Conservation (phyloP, 2,113 vertebrate species). For the Bungarus multicinctus region DNA sequence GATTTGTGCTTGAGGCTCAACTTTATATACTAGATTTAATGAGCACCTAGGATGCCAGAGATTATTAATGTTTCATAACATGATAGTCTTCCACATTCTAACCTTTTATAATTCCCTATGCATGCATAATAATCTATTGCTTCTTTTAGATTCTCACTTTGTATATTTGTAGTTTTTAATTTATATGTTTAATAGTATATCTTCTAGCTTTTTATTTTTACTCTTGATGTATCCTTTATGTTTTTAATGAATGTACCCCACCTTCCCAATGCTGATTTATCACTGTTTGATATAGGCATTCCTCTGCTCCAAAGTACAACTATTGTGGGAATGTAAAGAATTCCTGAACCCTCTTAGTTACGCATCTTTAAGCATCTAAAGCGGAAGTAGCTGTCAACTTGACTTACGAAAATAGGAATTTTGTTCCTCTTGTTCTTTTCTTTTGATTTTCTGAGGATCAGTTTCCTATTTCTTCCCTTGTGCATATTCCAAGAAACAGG, state of each 20-base stretch:
- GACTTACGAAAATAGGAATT: conserved; percentile 21
- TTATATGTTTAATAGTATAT: background rate
- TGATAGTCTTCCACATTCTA: background rate
- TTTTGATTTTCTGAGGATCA: conserved; percentile 5
- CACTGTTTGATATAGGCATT: background rate
- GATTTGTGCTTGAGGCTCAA: background rate
- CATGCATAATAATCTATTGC: background rate
- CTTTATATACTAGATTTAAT: background rate
- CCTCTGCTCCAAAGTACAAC: background rate
- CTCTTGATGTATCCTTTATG: background rate
- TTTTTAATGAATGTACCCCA: background rate
- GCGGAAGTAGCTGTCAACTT: conserved; percentile 14
- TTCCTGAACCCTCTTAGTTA: background rate
- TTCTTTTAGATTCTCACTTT: background rate
- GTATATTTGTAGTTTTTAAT: background rate
- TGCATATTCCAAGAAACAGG: conserved; percentile 50
- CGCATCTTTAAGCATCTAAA: background rate
- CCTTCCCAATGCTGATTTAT: background rate
- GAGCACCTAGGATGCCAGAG: background rate
- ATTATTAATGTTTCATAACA: background rate
- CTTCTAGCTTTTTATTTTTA: background rate
- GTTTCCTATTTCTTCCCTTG: conserved; percentile 11
- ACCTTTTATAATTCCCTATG: background rate
- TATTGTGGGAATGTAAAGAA: background rate
- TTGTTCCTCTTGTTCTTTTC: conserved; percentile 34